A percentile compares a stretch with the other conserved stretches of the same genome.
These are phyloP conservation scores for Gallinago stenura DNA, from an alignment of 2,797 vertebrate genomes.

Conservation along the genomic window DNA sequence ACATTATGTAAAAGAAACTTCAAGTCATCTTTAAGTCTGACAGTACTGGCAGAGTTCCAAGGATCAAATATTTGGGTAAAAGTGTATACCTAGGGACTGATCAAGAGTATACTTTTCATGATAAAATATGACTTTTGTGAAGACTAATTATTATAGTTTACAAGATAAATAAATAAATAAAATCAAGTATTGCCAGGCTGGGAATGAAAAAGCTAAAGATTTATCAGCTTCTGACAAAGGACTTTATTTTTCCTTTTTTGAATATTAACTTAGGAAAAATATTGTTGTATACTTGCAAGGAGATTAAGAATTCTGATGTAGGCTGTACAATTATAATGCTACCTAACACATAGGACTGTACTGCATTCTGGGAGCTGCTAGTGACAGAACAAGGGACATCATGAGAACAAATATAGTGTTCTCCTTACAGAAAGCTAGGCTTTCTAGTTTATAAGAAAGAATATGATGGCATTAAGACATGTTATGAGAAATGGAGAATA, in stretches of 20 bases:
- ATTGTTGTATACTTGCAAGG: not conserved
- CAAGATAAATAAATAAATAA: not conserved
- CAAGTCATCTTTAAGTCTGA: constrained; percentile 26
- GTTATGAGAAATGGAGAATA: not conserved
- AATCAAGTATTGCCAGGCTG: not conserved
- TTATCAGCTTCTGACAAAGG: not conserved
- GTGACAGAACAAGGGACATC: not conserved
- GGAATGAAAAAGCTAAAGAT: not conserved
- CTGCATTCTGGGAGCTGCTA: not conserved
- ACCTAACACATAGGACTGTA: not conserved
- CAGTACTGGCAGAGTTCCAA: not conserved
- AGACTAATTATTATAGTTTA: not conserved
- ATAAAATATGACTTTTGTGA: constrained; percentile 17
- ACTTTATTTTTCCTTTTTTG: not conserved
- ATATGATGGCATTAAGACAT: not conserved
- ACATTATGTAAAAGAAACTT: constrained; percentile 44
- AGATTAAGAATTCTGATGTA: not conserved
- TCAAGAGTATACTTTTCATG: not conserved
- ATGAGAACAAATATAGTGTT: not conserved
- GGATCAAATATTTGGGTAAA: constrained; percentile 53
- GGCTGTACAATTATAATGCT: not conserved
- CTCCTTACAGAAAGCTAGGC: not conserved
- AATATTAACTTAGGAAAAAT: not conserved
- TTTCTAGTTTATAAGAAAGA: not conserved
- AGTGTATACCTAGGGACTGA: not conserved